Evolutionary conservation across 2,888 invertebrate genomes (phyloP).

Genomic region (Cheilosia soror): DNA sequence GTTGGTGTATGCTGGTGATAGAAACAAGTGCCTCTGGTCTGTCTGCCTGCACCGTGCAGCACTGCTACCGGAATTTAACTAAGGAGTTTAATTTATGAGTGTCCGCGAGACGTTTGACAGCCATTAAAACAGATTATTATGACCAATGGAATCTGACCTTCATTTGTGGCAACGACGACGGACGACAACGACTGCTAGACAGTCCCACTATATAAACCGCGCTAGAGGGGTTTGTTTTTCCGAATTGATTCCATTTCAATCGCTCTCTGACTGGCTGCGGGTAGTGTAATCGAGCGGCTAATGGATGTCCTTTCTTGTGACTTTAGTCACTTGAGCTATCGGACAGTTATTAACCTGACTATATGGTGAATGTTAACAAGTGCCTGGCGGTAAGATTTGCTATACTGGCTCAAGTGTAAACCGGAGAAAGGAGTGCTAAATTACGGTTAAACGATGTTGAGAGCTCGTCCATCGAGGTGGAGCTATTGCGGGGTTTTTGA

Average conservation of each 20-base stretch:
- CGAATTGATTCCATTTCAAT: constrained; percentile 35
- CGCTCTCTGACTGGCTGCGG: not conserved
- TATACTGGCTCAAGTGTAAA: constrained; percentile 23
- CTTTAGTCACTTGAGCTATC: constrained; percentile 64
- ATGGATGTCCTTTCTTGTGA: constrained; percentile 72
- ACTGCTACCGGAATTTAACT: constrained; percentile 69
- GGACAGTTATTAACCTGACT: constrained; percentile 60
- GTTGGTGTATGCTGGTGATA: constrained; percentile 44
- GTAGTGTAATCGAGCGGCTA: constrained; percentile 51
- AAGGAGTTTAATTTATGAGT: constrained; percentile 64
- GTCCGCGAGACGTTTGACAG: constrained; percentile 70
- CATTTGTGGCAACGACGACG: constrained; percentile 34
- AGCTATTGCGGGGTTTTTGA: constrained; percentile 1
- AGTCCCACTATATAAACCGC: too few species aligned
- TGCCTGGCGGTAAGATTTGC: constrained; percentile 49
- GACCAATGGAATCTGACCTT: constrained; percentile 72
- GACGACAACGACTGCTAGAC: not conserved
- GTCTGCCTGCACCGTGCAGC: constrained; percentile 11
- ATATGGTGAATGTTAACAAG: constrained; percentile 64
- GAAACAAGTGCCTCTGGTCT: constrained; percentile 66
- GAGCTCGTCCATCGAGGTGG: constrained; percentile 2
- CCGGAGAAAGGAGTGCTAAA: constrained; percentile 55
- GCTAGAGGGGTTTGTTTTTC: constrained; percentile 27
- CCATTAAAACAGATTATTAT: constrained; percentile 74
- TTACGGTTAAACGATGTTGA: constrained; percentile 41